phyloP scores from a whole-genome alignment of 2,797 vertebrate genomes.

The Valencia hispanica region DNA sequence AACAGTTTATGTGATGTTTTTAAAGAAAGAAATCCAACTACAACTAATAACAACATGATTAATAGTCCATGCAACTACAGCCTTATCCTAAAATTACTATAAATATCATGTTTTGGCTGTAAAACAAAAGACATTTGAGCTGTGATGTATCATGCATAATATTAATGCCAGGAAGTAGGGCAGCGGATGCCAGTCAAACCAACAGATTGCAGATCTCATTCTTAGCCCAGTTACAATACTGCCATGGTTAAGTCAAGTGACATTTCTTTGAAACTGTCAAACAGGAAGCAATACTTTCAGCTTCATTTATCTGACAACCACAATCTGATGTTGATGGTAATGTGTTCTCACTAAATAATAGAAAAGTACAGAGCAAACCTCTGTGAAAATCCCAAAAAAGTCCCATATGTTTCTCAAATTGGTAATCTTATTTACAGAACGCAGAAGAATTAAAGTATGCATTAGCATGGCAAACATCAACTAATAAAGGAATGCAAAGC shows the following conservation, averaged over 20 bases:
- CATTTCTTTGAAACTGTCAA: slow-evolving; percentile 50
- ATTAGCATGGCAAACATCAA: background rate
- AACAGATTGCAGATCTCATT: slow-evolving; percentile 34
- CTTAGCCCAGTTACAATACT: slow-evolving; percentile 22
- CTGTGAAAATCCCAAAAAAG: background rate
- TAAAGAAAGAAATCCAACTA: background rate
- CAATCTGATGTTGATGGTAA: slow-evolving; percentile 33
- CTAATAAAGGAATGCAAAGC: background rate
- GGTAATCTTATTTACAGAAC: background rate
- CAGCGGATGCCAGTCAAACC: slow-evolving; percentile 36
- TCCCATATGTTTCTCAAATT: background rate
- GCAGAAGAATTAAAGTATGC: background rate
- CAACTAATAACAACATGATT: background rate
- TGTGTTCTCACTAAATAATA: slow-evolving; percentile 18
- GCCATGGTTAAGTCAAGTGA: slow-evolving; percentile 29
- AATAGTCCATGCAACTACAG: background rate
- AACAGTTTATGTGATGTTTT: background rate
- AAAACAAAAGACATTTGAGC: background rate
- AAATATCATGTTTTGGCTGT: background rate
- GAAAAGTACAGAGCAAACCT: slow-evolving; percentile 1
- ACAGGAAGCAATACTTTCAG: slow-evolving; percentile 41
- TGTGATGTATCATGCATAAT: slow-evolving; percentile 2
- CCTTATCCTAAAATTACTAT: background rate
- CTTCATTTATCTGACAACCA: slow-evolving; percentile 28
- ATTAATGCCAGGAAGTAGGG: slow-evolving; percentile 28